Evolutionary conservation across 2,113 vertebrate genomes (phyloP).

Genomic region (Steatornis caripensis): DNA sequence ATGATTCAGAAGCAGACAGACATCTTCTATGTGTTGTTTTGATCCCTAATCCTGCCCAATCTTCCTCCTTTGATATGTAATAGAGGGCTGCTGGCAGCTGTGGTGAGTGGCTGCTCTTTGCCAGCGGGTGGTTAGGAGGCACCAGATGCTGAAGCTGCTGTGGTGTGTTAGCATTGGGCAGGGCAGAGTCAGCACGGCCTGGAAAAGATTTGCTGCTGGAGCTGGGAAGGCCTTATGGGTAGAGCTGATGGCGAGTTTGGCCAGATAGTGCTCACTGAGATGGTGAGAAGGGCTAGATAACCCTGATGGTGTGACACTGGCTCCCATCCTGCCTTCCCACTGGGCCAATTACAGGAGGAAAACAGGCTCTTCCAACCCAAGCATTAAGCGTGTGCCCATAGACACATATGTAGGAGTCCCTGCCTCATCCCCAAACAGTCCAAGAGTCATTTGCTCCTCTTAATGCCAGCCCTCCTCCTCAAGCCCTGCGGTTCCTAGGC

Average conservation of each 20-base stretch:
- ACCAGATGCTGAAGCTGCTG: background rate
- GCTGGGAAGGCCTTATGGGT: background rate
- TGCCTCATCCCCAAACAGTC: background rate
- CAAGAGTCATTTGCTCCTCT: background rate
- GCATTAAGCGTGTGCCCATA: background rate
- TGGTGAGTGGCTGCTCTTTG: background rate
- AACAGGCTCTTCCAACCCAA: constrained; percentile 15
- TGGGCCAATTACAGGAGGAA: background rate
- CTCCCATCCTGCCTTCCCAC: background rate
- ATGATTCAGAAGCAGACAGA: constrained; percentile 33
- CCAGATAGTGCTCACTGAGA: background rate
- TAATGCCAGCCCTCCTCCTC: background rate
- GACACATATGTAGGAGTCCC: background rate
- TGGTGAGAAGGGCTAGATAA: background rate
- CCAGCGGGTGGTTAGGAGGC: background rate
- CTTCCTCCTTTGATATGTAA: constrained; percentile 7
- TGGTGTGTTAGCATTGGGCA: background rate
- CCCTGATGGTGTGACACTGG: background rate
- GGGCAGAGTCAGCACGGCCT: background rate
- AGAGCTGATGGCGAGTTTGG: background rate
- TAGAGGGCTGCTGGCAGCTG: background rate
- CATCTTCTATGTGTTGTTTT: background rate
- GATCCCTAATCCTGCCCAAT: constrained; percentile 2
- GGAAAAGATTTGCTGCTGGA: background rate
- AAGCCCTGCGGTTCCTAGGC: background rate